A percentile compares a stretch with the other conserved stretches of the same genome.
phyloP scores from a whole-genome alignment of 2,888 invertebrate genomes.

The Copidosoma aretas region DNA sequence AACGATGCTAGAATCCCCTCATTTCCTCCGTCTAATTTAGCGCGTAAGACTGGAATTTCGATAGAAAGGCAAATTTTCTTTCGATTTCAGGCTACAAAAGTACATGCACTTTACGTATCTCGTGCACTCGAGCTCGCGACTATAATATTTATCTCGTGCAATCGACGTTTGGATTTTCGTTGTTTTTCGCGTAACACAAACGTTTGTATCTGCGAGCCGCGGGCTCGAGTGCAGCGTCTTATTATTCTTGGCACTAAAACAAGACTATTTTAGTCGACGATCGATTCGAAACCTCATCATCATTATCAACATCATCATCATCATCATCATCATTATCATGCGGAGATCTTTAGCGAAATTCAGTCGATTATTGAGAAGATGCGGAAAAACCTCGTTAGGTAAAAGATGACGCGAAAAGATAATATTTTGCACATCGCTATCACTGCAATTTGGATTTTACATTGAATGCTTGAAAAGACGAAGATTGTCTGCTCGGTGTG shows the following conservation, averaged over 20 bases:
- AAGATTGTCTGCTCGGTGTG: slow-evolving; percentile 32
- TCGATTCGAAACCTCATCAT: slow-evolving; percentile 13
- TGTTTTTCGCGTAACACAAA: neutral
- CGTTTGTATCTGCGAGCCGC: neutral
- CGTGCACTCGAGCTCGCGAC: neutral
- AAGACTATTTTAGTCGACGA: slow-evolving; percentile 26
- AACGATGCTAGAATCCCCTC: neutral
- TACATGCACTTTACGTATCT: neutral
- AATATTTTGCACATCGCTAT: neutral
- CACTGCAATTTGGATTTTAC: neutral
- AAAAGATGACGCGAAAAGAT: neutral
- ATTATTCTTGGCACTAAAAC: slow-evolving; percentile 33
- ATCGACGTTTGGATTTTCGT: neutral
- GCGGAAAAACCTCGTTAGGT: neutral
- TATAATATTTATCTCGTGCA: neutral
- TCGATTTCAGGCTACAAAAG: neutral
- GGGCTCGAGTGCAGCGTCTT: neutral
- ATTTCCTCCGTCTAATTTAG: neutral
- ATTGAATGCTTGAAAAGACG: slow-evolving; percentile 1
- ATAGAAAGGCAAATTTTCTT: neutral
- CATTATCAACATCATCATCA: slow-evolving; percentile 12
- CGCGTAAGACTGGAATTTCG: neutral
- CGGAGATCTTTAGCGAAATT: slow-evolving; percentile 8
- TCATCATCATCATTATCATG: slow-evolving; percentile 9
- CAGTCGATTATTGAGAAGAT: neutral